Evolutionary conservation across 92 coral and sea anemone genomes (phyloP).

Genomic region (Ricordea florida): DNA sequence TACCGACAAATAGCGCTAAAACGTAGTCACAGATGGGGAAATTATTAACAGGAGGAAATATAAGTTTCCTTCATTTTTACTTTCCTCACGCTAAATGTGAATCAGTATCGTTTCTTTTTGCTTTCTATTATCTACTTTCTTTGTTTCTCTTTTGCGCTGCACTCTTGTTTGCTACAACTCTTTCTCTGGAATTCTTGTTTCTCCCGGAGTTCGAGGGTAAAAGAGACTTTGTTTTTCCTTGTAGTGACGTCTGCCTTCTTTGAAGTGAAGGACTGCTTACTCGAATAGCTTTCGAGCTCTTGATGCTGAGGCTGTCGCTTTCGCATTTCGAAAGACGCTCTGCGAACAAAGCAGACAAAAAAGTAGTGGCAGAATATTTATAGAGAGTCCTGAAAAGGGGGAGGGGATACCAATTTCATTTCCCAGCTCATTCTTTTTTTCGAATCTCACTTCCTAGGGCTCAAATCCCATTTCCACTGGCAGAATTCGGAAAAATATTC

Average conservation of each 20-base stretch:
- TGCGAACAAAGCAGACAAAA: neutral
- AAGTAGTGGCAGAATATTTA: neutral
- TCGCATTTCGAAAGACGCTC: slow-evolving; percentile 76
- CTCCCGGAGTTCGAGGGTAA: slow-evolving; percentile 1
- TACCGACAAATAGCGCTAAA: too few relatives aligned
- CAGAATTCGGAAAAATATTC: too few relatives aligned
- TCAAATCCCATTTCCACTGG: too few relatives aligned
- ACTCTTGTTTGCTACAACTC: slow-evolving; percentile 5
- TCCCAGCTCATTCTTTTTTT: too few relatives aligned
- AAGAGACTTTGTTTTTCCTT: neutral
- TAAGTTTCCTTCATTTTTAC: neutral
- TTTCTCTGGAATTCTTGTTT: slow-evolving; percentile 13
- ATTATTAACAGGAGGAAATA: too few relatives aligned
- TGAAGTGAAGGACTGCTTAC: slow-evolving; percentile 6
- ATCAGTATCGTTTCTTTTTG: neutral
- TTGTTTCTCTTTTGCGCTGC: slow-evolving; percentile 22
- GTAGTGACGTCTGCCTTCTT: slow-evolving; percentile 11
- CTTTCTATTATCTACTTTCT: slow-evolving; percentile 19
- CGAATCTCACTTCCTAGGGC: too few relatives aligned
- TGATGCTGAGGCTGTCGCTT: slow-evolving; percentile 43
- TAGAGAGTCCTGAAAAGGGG: too few relatives aligned
- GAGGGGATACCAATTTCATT: too few relatives aligned
- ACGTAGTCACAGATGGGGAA: too few relatives aligned
- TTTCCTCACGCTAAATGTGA: neutral
- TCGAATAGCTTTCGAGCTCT: slow-evolving; percentile 38